Conservation (phyloP, 1,140 invertebrate genomes). For the Penaeus vannamei region DNA sequence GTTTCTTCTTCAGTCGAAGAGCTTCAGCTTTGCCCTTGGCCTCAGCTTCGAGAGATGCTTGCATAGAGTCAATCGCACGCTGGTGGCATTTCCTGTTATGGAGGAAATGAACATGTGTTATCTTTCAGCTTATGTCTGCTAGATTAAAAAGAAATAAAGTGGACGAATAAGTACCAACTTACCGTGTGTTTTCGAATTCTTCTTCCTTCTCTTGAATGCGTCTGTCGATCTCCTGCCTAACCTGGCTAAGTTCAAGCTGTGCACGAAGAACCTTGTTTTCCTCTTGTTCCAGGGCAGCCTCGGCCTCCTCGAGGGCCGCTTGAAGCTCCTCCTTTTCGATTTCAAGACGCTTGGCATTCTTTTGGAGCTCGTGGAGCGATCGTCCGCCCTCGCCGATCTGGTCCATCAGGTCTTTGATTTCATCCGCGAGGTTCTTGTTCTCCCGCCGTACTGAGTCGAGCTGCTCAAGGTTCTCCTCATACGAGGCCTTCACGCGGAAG, state of each 20-base stretch:
- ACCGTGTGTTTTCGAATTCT: conserved; percentile 74
- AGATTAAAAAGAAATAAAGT: not conserved
- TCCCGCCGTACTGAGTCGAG: conserved; percentile 50
- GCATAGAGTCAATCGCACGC: conserved; percentile 46
- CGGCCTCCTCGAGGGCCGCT: conserved; percentile 57
- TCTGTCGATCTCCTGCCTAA: conserved; percentile 68
- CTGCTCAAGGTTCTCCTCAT: conserved; percentile 57
- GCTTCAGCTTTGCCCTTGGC: conserved; percentile 73
- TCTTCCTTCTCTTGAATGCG: conserved; percentile 63
- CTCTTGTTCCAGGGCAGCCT: conserved; percentile 70
- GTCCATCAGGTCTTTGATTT: conserved; percentile 61
- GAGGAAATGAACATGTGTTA: not conserved
- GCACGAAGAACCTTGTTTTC: conserved; percentile 72
- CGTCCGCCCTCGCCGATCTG: conserved; percentile 60
- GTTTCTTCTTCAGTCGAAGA: conserved; percentile 52
- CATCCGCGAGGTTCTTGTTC: conserved; percentile 61
- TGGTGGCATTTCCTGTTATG: conserved; percentile 45
- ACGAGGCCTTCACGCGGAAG: conserved; percentile 57
- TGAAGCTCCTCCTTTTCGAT: conserved; percentile 59
- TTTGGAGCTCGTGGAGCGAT: conserved; percentile 69
- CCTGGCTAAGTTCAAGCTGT: conserved; percentile 76
- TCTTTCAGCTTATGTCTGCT: not conserved
- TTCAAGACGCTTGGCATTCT: conserved; percentile 60
- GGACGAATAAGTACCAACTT: conserved; percentile 34
- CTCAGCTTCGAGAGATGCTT: conserved; percentile 71